phyloP scores from a whole-genome alignment of 92 coral and sea anemone genomes.

The Phenganax stokvisi region DNA sequence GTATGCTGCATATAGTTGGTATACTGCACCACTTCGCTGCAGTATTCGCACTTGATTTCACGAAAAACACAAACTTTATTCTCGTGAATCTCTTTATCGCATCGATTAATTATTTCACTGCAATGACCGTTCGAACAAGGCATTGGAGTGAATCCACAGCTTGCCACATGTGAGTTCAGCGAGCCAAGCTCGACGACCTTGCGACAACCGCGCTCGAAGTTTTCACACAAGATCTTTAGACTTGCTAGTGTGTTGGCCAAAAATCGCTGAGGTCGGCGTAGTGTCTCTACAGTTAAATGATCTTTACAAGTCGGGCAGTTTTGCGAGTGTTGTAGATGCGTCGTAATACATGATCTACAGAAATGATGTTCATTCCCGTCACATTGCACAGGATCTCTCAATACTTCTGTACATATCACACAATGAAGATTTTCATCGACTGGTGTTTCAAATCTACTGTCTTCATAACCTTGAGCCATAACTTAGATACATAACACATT shows the following conservation, averaged over 20 bases:
- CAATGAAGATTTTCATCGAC: slow-evolving; percentile 52
- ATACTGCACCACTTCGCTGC: background rate
- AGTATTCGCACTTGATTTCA: slow-evolving; percentile 6
- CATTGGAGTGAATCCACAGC: slow-evolving; percentile 46
- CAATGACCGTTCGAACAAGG: slow-evolving; percentile 51
- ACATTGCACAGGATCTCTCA: slow-evolving; percentile 56
- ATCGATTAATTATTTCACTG: slow-evolving; percentile 31
- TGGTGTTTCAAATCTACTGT: slow-evolving; percentile 17
- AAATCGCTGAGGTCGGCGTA: slow-evolving; percentile 3
- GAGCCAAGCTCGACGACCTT: slow-evolving; percentile 42
- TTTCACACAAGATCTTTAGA: slow-evolving; percentile 45
- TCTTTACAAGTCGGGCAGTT: slow-evolving; percentile 60
- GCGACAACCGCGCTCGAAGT: slow-evolving; percentile 44
- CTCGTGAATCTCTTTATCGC: slow-evolving; percentile 43
- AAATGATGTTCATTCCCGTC: slow-evolving; percentile 50
- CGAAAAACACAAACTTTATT: slow-evolving; percentile 15
- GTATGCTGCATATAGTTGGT: background rate
- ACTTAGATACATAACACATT: too few relatives aligned
- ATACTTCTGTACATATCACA: slow-evolving; percentile 56
- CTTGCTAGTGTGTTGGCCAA: slow-evolving; percentile 4
- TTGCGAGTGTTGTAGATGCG: slow-evolving; percentile 38
- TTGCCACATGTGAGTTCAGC: slow-evolving; percentile 33
- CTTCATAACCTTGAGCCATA: background rate
- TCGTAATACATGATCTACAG: slow-evolving; percentile 53
- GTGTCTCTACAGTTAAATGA: background rate